Evolutionary conservation across 2,888 invertebrate species (phyloP).

Genomic region (Neocrepidodera transversa): DNA sequence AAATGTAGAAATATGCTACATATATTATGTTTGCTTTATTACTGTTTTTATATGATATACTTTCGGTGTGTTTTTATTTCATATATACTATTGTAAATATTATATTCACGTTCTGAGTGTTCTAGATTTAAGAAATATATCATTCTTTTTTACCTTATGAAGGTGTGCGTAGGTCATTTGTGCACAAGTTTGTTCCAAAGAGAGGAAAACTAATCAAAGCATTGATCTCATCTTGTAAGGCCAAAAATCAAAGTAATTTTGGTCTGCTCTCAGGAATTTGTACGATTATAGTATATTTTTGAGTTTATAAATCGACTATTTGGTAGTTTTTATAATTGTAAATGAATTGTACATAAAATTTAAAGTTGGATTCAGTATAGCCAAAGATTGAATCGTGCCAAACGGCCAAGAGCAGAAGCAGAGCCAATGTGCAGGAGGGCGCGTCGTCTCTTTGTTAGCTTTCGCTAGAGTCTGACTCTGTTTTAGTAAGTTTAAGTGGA

Average conservation of each 20-base stretch:
- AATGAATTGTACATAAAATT: slow-evolving; percentile 49
- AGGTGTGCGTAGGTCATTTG: slow-evolving; percentile 53
- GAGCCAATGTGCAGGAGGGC: slow-evolving; percentile 37
- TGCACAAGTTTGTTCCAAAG: slow-evolving; percentile 57
- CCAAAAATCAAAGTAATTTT: slow-evolving; percentile 32
- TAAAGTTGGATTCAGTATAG: slow-evolving; percentile 59
- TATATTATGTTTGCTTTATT: slow-evolving; percentile 49
- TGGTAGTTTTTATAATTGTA: slow-evolving; percentile 44
- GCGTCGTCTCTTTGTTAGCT: slow-evolving; percentile 53
- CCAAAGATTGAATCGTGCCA: slow-evolving; percentile 58
- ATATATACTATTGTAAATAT: slow-evolving; percentile 47
- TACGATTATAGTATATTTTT: slow-evolving; percentile 40
- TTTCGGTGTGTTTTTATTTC: slow-evolving; percentile 57
- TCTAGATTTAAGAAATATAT: slow-evolving; percentile 47
- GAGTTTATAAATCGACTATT: slow-evolving; percentile 32
- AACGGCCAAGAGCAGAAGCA: slow-evolving; percentile 42
- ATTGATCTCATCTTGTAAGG: slow-evolving; percentile 59
- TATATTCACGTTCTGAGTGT: slow-evolving; percentile 50
- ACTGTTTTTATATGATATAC: slow-evolving; percentile 48
- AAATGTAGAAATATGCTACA: slow-evolving; percentile 37
- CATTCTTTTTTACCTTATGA: slow-evolving; percentile 36
- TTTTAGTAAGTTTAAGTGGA: slow-evolving; percentile 48
- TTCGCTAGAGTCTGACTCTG: slow-evolving; percentile 57
- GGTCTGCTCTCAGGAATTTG: slow-evolving; percentile 59
- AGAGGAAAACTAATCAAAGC: slow-evolving; percentile 60